Conservation (phyloP, 2,888 invertebrate species). For the Willowsia nigromaculata region DNA sequence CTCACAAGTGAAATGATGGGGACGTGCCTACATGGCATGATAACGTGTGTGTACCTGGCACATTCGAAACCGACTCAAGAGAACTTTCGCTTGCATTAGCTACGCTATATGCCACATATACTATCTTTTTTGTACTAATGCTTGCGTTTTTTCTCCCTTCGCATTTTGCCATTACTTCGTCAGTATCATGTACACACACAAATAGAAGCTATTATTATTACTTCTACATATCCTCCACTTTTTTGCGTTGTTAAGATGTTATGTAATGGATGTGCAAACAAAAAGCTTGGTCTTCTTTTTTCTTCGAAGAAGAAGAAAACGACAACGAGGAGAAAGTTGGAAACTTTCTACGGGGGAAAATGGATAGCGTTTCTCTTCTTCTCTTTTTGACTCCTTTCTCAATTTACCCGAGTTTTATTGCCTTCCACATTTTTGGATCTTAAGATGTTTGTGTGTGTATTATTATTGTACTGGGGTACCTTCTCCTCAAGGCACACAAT, state of each 20-base stretch:
- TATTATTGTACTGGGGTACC: not conserved
- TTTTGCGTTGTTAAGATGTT: conserved; percentile 48
- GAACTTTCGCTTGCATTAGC: too few relatives aligned
- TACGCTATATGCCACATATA: too few relatives aligned
- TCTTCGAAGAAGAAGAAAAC: conserved; percentile 26
- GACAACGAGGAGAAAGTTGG: conserved; percentile 33
- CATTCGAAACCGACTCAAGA: not conserved
- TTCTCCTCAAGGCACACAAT: not conserved
- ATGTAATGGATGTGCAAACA: conserved; percentile 72
- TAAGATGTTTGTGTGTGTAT: not conserved
- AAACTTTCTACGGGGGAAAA: conserved; percentile 57
- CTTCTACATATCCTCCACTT: not conserved
- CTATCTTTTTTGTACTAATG: not conserved
- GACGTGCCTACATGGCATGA: not conserved
- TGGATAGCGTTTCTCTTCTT: conserved; percentile 53
- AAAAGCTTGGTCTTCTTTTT: conserved; percentile 53
- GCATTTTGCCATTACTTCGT: not conserved
- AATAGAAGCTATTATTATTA: conserved; percentile 22
- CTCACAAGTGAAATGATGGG: not conserved
- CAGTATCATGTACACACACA: conserved; percentile 10
- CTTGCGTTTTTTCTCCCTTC: not conserved
- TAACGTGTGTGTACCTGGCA: not conserved
- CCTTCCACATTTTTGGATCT: not conserved
- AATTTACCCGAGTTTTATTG: conserved; percentile 36
- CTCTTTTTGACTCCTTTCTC: conserved; percentile 41